Evolutionary conservation across 2,888 invertebrate species (phyloP).

Genomic region (Leptogaster cylindrica): DNA sequence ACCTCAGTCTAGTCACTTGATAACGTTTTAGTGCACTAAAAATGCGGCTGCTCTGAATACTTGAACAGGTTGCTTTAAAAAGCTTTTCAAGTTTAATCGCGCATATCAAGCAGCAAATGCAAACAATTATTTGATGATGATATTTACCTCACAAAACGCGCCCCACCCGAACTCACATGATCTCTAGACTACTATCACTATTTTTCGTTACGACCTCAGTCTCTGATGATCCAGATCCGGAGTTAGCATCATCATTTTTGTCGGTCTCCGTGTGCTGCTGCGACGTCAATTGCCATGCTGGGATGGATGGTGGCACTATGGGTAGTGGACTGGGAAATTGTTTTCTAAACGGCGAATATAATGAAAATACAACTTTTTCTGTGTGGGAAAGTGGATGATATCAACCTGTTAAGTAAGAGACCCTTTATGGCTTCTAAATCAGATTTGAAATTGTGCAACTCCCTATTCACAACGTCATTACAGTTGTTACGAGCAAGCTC

Average conservation of each 20-base stretch:
- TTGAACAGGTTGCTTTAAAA: no score
- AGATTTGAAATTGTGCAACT: conserved; percentile 70
- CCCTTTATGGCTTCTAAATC: conserved; percentile 78
- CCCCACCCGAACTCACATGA: conserved; percentile 65
- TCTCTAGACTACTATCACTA: conserved; percentile 77
- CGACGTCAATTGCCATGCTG: conserved; percentile 76
- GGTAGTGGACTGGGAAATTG: conserved; percentile 77
- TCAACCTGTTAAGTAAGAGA: conserved; percentile 71
- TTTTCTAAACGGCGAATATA: conserved; percentile 64
- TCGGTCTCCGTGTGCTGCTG: conserved; percentile 57
- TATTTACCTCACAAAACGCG: not conserved
- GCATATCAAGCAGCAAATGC: no score
- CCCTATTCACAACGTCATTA: conserved; percentile 64
- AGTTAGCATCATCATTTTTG: conserved; percentile 67
- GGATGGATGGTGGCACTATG: conserved; percentile 73
- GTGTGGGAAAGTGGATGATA: no score
- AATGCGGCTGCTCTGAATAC: no score
- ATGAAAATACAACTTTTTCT: conserved; percentile 6
- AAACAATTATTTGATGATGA: no score
- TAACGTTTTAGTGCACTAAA: no score
- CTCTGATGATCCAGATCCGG: conserved; percentile 72
- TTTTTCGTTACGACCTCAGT: conserved; percentile 77
- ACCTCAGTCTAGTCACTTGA: no score
- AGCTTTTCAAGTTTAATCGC: no score
- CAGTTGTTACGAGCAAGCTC: conserved; percentile 66